Conservation (phyloP, 2,888 invertebrate species). For the Spilarctia lutea region DNA sequence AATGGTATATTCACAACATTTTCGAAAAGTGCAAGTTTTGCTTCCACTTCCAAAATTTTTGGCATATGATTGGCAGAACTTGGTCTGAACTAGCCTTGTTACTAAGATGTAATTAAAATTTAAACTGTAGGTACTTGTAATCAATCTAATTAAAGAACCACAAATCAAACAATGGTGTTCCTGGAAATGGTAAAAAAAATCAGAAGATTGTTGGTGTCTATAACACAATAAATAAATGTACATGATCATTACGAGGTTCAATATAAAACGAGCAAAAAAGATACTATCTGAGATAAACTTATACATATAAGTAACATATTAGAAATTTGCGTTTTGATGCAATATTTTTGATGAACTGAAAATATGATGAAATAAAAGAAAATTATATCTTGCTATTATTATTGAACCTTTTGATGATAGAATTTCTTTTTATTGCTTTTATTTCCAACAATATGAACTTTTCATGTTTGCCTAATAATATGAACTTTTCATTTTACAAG, state of each 20-base stretch:
- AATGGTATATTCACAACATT: conserved; percentile 37
- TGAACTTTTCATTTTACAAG: not conserved
- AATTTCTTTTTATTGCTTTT: not conserved
- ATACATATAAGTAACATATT: not conserved
- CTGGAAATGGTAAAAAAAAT: not conserved
- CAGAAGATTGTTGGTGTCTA: not conserved
- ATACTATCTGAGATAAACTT: not conserved
- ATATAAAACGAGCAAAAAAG: not conserved
- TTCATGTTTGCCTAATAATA: not conserved
- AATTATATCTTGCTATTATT: not conserved
- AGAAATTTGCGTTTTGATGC: not conserved
- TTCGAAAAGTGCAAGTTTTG: not conserved
- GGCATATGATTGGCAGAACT: not conserved
- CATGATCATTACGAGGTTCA: not conserved
- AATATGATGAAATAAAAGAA: not conserved
- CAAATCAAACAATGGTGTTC: not conserved
- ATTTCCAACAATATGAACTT: not conserved
- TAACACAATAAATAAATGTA: not conserved
- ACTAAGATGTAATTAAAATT: not conserved
- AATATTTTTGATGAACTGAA: not conserved
- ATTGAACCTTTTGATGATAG: not conserved
- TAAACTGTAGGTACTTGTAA: not conserved
- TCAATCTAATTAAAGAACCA: not conserved
- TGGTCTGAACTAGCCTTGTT: not conserved
- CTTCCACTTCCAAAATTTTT: not conserved